Conservation (phyloP, 2,113 vertebrate species). For the Trogon surrucura region DNA sequence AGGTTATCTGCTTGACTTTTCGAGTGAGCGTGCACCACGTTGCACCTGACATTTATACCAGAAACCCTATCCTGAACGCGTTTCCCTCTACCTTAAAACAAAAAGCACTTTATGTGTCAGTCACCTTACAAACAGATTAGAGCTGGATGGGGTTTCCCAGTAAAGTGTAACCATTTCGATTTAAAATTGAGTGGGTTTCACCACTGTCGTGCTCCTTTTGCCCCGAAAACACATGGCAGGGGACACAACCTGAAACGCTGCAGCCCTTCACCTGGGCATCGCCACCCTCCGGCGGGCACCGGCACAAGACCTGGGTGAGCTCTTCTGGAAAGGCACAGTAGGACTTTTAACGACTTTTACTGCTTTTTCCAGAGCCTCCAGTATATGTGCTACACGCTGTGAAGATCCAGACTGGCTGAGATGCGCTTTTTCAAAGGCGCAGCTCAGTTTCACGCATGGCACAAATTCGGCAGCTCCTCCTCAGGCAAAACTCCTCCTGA, state of each 20-base stretch:
- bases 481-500: constrained; percentile 7
- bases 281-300: neutral
- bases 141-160: constrained; percentile 59
- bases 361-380: neutral
- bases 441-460: neutral
- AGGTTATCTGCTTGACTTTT: constrained; percentile 87
- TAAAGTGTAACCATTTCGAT: constrained; percentile 64
- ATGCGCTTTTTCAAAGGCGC: neutral
- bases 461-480: constrained; percentile 4
- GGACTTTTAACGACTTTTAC: neutral
- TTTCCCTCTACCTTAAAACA: constrained; percentile 74
- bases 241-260: neutral
- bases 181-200: constrained; percentile 55
- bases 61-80: constrained; percentile 64
- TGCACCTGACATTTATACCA: constrained; percentile 85
- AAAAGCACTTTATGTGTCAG: constrained; percentile 74
- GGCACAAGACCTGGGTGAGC: neutral
- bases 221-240: neutral
- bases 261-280: neutral
- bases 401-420: rapidly evolving
- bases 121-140: constrained; percentile 73
- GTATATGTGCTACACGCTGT: neutral
- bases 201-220: neutral
- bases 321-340: neutral
- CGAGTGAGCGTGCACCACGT: constrained; percentile 64